phyloP scores from a whole-genome alignment of 2,888 invertebrate genomes.

The Ecliptopera silaceata region DNA sequence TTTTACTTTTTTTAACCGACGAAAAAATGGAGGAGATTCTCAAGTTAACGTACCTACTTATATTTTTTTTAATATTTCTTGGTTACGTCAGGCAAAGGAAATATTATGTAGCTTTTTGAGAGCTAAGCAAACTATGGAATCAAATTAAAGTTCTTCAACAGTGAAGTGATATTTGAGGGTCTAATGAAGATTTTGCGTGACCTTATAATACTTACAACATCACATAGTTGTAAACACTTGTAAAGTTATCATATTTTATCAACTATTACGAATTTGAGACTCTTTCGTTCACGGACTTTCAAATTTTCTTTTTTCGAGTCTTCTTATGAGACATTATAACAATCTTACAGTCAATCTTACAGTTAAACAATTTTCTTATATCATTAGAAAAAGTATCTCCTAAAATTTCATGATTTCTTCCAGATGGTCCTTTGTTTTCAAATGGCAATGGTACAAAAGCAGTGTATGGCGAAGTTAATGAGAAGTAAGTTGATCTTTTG shows the following conservation, averaged over 20 bases:
- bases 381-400: no score
- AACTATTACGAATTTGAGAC: no score
- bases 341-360: no score
- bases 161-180: neutral
- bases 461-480: slow-evolving; percentile 52
- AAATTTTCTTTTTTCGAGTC: no score
- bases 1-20: no score
- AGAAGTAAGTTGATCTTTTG: slow-evolving; percentile 57
- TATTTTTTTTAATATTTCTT: no score
- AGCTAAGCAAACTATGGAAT: neutral
- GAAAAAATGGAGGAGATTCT: no score
- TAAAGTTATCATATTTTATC: neutral
- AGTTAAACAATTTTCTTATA: no score
- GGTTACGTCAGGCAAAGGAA: neutral
- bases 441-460: slow-evolving; percentile 47
- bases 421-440: slow-evolving; percentile 61
- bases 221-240: neutral
- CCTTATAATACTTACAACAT: neutral
- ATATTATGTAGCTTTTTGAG: neutral
- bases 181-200: neutral
- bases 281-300: no score
- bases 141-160: neutral
- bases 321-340: no score
- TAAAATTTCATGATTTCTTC: slow-evolving; percentile 26
- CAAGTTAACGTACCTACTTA: no score